phyloP scores from a whole-genome alignment of 2,113 vertebrate genomes.

The Tachuris rubrigastra region DNA sequence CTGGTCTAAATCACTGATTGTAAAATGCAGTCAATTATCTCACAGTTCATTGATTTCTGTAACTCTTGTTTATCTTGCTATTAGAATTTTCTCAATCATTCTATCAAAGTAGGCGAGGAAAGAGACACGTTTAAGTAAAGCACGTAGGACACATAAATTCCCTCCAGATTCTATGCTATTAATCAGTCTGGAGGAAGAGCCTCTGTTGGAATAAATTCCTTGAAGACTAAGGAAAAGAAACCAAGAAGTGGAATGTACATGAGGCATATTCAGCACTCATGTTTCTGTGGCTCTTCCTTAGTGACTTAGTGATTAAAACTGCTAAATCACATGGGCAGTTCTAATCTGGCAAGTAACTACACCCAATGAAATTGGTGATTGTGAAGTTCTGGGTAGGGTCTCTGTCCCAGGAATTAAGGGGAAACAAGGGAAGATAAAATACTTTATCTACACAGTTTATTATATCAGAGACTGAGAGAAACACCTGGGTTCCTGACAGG shows the following conservation, averaged over 20 bases:
- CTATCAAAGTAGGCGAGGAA: neutral
- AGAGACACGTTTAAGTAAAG: neutral
- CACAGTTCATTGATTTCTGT: neutral
- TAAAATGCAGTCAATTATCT: neutral
- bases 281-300: neutral
- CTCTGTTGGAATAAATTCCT: neutral
- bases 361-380: neutral
- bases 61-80: neutral
- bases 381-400: neutral
- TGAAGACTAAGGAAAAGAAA: neutral
- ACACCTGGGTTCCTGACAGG: neutral
- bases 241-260: rapidly evolving
- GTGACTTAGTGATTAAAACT: neutral
- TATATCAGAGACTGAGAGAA: neutral
- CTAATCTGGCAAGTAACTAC: neutral
- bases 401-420: neutral
- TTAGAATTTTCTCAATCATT: neutral
- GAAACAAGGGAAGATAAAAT: neutral
- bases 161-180: neutral
- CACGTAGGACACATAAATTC: neutral
- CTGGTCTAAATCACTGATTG: neutral
- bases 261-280: neutral
- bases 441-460: neutral
- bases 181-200: neutral
- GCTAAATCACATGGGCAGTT: neutral